A percentile compares a stretch with the other conserved stretches of the same genome.
Evolutionary conservation across 2,113 vertebrate genomes (phyloP).

Genomic region (Canis aureus): DNA sequence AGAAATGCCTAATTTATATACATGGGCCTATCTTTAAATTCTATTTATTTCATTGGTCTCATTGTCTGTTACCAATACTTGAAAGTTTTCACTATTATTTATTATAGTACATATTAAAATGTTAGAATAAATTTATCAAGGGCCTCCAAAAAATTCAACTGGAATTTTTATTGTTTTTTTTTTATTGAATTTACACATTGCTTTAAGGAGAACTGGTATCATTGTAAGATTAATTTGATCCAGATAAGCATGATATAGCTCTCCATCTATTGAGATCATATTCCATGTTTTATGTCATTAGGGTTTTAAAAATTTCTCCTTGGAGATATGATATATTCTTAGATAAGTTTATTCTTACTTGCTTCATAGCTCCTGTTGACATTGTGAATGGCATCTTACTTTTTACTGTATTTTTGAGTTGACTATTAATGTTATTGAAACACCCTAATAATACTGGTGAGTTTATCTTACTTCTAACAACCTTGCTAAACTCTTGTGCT

Average conservation of each 20-base stretch:
- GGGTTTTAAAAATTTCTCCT: constrained; percentile 6
- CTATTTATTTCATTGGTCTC: background rate
- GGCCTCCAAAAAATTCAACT: background rate
- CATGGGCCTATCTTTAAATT: background rate
- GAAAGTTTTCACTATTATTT: background rate
- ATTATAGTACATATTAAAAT: background rate
- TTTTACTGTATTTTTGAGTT: constrained; percentile 23
- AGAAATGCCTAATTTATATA: background rate
- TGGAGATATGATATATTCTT: background rate
- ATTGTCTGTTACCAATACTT: background rate
- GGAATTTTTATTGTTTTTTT: background rate
- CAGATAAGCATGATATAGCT: background rate
- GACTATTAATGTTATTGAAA: background rate
- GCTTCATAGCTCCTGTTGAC: background rate
- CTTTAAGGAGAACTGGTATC: background rate
- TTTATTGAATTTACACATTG: background rate
- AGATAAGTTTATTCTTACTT: background rate
- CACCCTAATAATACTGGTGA: constrained; percentile 5
- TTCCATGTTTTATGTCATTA: background rate
- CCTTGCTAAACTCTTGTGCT: background rate
- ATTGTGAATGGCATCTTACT: background rate
- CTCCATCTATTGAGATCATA: background rate
- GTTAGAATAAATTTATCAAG: background rate
- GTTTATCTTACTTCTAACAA: background rate
- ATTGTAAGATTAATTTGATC: background rate